These are phyloP conservation scores for Neotoxoptera formosana DNA, from an alignment of 1,140 invertebrate genomes.

Conservation along the genomic window DNA sequence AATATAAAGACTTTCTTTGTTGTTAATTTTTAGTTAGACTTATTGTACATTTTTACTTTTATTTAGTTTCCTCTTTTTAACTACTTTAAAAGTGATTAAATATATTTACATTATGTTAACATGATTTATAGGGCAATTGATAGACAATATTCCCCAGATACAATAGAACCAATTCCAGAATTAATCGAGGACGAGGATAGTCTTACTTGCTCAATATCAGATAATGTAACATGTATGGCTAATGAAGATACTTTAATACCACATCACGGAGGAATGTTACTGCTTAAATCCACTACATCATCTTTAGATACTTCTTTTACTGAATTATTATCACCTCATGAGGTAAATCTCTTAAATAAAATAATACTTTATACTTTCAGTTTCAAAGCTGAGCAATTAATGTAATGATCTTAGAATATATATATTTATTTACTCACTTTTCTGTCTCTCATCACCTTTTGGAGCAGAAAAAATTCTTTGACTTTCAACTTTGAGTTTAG, in stretches of 20 bases:
- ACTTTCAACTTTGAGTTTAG: no score
- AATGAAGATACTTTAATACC: conserved; percentile 36
- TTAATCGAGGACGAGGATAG: conserved; percentile 48
- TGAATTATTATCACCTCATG: conserved; percentile 60
- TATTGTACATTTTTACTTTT: no score
- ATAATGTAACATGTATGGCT: conserved; percentile 46
- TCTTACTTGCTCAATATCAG: conserved; percentile 51
- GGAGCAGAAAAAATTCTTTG: no score
- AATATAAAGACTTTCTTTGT: not conserved
- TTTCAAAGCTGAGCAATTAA: no score
- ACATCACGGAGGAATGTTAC: conserved; percentile 22
- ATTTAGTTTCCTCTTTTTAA: not conserved
- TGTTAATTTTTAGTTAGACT: not conserved
- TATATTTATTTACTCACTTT: no score
- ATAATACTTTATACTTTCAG: no score
- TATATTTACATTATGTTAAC: not conserved
- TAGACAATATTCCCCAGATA: conserved; percentile 40
- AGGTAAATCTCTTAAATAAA: conserved; percentile 57
- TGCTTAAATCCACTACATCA: conserved; percentile 61
- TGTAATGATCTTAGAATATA: no score
- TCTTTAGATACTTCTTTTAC: conserved; percentile 61
- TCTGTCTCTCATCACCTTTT: no score
- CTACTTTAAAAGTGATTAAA: not conserved
- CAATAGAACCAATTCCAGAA: conserved; percentile 48
- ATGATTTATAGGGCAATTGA: conserved; percentile 29